Conservation (phyloP, 2,797 vertebrate genomes). For the Catamblyrhynchus diadema region DNA sequence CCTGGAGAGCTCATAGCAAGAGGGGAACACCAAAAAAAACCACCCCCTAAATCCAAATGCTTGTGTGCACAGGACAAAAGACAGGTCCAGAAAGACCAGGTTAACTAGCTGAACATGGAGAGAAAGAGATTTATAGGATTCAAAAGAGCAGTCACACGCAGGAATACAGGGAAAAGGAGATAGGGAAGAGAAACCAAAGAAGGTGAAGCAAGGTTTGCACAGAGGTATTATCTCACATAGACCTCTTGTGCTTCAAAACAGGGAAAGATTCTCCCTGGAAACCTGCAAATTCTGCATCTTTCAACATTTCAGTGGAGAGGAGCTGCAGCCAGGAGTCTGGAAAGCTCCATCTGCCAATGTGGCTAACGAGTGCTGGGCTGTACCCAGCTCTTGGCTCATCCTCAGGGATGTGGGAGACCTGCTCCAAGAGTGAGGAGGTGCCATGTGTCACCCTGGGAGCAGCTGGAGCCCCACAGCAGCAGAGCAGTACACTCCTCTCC, state of each 20-base stretch:
- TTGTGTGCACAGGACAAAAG: background rate
- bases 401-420: background rate
- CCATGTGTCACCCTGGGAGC: background rate
- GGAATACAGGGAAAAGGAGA: background rate
- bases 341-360: background rate
- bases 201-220: background rate
- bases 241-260: background rate
- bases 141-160: background rate
- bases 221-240: background rate
- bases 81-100: background rate
- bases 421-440: background rate
- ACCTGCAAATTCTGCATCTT: background rate
- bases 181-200: background rate
- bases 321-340: background rate
- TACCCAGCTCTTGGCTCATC: background rate
- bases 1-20: background rate
- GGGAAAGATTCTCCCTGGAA: background rate
- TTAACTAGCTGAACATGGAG: background rate
- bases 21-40: background rate
- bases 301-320: background rate
- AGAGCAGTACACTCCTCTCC: background rate
- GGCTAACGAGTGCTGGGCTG: fast-evolving
- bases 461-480: background rate
- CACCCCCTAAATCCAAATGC: background rate
- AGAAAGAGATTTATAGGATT: background rate